These are phyloP conservation scores for Petrolisthes cinctipes DNA, from an alignment of 2,888 invertebrate species.

Conservation along the genomic window DNA sequence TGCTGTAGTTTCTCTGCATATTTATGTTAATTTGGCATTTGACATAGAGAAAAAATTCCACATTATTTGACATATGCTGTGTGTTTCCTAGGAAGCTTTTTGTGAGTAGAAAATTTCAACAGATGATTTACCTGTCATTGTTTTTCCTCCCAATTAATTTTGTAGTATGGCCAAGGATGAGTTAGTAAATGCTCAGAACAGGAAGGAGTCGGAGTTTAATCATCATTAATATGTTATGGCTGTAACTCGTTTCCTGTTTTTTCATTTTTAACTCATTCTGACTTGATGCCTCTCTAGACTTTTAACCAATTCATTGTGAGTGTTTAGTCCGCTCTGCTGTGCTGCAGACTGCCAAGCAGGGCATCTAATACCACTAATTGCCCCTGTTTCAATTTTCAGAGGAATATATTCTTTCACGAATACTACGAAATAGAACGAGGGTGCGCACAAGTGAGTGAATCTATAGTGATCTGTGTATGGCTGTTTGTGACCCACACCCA, in stretches of 20 bases:
- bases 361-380: slow-evolving; percentile 55
- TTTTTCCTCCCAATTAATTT: slow-evolving; percentile 34
- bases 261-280: slow-evolving; percentile 28
- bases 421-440: slow-evolving; percentile 64
- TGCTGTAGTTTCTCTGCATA: slow-evolving; percentile 23
- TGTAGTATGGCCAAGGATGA: slow-evolving; percentile 40
- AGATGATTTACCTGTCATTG: slow-evolving; percentile 13
- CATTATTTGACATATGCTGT: slow-evolving; percentile 25
- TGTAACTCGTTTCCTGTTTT: not conserved
- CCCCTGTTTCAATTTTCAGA: slow-evolving; percentile 57
- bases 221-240: not conserved
- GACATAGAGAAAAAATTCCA: slow-evolving; percentile 4
- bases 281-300: slow-evolving; percentile 10
- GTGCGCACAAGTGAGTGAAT: slow-evolving; percentile 61
- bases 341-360: slow-evolving; percentile 18
- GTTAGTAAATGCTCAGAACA: slow-evolving; percentile 37
- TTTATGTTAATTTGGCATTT: slow-evolving; percentile 35
- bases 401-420: slow-evolving; percentile 65
- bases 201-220: not conserved
- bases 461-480: slow-evolving; percentile 55
- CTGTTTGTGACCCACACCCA: slow-evolving; percentile 52
- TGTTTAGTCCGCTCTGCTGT: slow-evolving; percentile 26
- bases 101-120: slow-evolving; percentile 5
- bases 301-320: slow-evolving; percentile 45
- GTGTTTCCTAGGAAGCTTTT: slow-evolving; percentile 26